phyloP scores from a whole-genome alignment of 2,888 invertebrate genomes.

The Molanna angustata region DNA sequence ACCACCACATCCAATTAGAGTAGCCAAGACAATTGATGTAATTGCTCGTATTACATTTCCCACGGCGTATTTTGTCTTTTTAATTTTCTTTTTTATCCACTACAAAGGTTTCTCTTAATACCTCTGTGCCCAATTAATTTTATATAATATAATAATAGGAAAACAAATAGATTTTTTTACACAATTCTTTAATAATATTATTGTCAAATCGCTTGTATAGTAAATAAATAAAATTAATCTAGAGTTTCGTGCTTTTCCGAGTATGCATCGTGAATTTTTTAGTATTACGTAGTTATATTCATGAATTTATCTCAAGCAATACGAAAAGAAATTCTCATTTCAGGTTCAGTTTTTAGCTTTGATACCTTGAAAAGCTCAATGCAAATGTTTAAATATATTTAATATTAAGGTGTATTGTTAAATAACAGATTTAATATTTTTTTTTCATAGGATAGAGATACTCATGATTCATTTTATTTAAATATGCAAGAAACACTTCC shows the following conservation, averaged over 20 bases:
- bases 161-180: slow-evolving; percentile 13
- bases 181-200: slow-evolving; percentile 5
- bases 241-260: slow-evolving; percentile 10
- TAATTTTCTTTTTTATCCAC: slow-evolving; percentile 94
- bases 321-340: slow-evolving; percentile 12
- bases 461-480: slow-evolving; percentile 5
- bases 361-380: slow-evolving; percentile 15
- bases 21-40: slow-evolving; percentile 93
- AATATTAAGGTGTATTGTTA: slow-evolving; percentile 10
- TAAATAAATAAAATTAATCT: neutral
- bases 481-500: too few species aligned
- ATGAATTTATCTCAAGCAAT: slow-evolving; percentile 24
- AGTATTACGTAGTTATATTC: slow-evolving; percentile 6
- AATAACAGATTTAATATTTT: slow-evolving; percentile 2
- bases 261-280: slow-evolving; percentile 5
- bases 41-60: slow-evolving; percentile 93
- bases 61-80: slow-evolving; percentile 87
- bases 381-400: slow-evolving; percentile 13
- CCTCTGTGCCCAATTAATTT: slow-evolving; percentile 20
- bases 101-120: slow-evolving; percentile 81
- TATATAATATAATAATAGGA: slow-evolving; percentile 1
- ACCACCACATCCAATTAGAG: slow-evolving; percentile 88
- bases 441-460: neutral
- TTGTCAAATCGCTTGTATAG: slow-evolving; percentile 9
- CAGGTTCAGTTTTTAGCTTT: slow-evolving; percentile 14